Conservation (phyloP, 2,113 vertebrate species). For the Mixornis gularis region DNA sequence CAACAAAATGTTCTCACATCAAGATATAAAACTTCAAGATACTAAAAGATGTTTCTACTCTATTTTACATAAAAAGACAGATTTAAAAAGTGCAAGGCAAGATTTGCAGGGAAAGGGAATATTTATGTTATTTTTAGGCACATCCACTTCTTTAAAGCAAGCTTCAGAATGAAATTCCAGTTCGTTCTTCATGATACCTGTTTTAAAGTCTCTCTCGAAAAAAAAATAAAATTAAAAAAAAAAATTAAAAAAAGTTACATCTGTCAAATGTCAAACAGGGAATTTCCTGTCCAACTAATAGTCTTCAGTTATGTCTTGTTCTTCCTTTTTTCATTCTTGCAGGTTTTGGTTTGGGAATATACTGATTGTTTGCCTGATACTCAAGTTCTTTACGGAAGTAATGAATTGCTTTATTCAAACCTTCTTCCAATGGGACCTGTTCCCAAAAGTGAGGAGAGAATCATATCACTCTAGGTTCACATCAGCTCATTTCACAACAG, state of each 20-base stretch:
- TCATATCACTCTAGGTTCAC: not conserved
- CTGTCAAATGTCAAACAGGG: constrained; percentile 61
- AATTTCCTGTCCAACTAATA: not conserved
- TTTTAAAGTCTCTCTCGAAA: constrained; percentile 70
- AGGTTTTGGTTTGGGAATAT: constrained; percentile 97
- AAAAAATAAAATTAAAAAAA: not conserved
- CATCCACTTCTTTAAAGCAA: constrained; percentile 81
- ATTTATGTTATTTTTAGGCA: constrained; percentile 72
- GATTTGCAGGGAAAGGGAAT: constrained; percentile 68
- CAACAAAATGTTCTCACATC: constrained; percentile 75
- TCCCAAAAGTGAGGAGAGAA: constrained; percentile 13
- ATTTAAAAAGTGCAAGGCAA: constrained; percentile 87
- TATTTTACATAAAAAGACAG: constrained; percentile 82
- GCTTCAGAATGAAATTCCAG: constrained; percentile 79
- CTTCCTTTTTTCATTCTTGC: constrained; percentile 95
- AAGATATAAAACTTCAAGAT: constrained; percentile 78
- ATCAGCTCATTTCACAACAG: not conserved
- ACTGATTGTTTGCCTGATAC: constrained; percentile 97
- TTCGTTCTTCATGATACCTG: constrained; percentile 79
- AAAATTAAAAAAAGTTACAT: constrained; percentile 49
- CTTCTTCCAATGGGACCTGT: constrained; percentile 95
- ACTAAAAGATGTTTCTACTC: constrained; percentile 71
- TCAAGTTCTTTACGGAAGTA: constrained; percentile 97
- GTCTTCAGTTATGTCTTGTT: constrained; percentile 83
- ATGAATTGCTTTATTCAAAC: constrained; percentile 97